Evolutionary conservation across 2,888 invertebrate species (phyloP).

Genomic region (Anarsia innoxiella): DNA sequence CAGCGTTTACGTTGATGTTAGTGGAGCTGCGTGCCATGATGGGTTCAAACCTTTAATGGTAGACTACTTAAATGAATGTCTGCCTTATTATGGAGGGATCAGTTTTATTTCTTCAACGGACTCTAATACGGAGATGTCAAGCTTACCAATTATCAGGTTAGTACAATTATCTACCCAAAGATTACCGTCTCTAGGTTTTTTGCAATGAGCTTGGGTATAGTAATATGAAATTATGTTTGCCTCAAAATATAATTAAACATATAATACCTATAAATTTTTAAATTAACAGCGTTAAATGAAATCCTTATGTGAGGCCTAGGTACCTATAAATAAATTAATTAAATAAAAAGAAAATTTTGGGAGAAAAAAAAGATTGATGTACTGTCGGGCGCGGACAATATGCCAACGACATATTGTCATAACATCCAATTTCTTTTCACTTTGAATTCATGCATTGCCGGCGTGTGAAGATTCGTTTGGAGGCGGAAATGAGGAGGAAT

Average conservation of each 20-base stretch:
- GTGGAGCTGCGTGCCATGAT: slow-evolving; percentile 35
- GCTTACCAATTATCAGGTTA: slow-evolving; percentile 50
- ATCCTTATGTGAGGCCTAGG: too few relatives aligned
- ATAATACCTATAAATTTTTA: too few relatives aligned
- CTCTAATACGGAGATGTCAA: slow-evolving; percentile 29
- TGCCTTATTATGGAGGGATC: slow-evolving; percentile 27
- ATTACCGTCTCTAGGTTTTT: too few relatives aligned
- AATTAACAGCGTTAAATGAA: too few relatives aligned
- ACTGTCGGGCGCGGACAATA: slow-evolving; percentile 36
- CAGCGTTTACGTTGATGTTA: slow-evolving; percentile 48
- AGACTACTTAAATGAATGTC: slow-evolving; percentile 37
- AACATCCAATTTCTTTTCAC: slow-evolving; percentile 66
- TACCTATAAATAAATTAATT: too few relatives aligned
- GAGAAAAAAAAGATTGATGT: too few relatives aligned
- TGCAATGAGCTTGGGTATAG: too few relatives aligned
- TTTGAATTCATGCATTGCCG: slow-evolving; percentile 57
- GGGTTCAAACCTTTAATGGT: slow-evolving; percentile 38
- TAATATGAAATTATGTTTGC: too few relatives aligned
- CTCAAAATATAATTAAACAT: too few relatives aligned
- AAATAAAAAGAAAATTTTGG: too few relatives aligned
- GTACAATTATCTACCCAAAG: slow-evolving; percentile 18
- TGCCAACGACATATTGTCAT: slow-evolving; percentile 59
- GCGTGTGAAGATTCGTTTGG: slow-evolving; percentile 57
- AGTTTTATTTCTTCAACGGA: slow-evolving; percentile 35
- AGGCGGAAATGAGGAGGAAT: slow-evolving; percentile 67